Conservation (phyloP, 2,797 vertebrate species). For the Saxicola maurus region DNA sequence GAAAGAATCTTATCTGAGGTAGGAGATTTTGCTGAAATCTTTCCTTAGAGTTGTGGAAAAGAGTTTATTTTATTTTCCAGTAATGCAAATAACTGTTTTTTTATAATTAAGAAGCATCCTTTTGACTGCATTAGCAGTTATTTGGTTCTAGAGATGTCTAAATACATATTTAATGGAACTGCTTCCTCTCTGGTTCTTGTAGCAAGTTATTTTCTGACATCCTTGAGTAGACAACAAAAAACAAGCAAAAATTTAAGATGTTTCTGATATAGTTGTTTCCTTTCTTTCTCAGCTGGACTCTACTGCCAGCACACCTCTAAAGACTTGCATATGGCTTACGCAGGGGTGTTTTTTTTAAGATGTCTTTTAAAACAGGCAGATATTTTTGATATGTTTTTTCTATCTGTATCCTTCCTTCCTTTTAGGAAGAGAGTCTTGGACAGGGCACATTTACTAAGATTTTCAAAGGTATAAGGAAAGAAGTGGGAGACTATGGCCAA, state of each 20-base stretch:
- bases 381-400: not conserved
- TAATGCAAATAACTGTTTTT: not conserved
- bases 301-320: not conserved
- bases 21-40: not conserved
- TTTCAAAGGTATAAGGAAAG: slow-evolving; percentile 87
- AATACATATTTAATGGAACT: not conserved
- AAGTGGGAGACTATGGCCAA: slow-evolving; percentile 90
- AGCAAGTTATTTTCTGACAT: not conserved
- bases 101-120: not conserved
- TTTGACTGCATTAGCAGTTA: not conserved
- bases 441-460: slow-evolving; percentile 97
- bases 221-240: not conserved
- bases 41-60: not conserved
- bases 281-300: not conserved
- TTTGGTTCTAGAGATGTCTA: not conserved
- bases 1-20: not conserved
- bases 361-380: not conserved
- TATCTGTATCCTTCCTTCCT: not conserved
- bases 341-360: not conserved
- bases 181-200: not conserved
- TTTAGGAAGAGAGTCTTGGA: slow-evolving; percentile 88
- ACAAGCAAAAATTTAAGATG: not conserved
- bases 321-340: not conserved
- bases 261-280: not conserved
- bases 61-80: not conserved